These are phyloP conservation scores for Amblyraja radiata DNA, from an alignment of 2,797 vertebrate genomes.

Conservation along the genomic window DNA sequence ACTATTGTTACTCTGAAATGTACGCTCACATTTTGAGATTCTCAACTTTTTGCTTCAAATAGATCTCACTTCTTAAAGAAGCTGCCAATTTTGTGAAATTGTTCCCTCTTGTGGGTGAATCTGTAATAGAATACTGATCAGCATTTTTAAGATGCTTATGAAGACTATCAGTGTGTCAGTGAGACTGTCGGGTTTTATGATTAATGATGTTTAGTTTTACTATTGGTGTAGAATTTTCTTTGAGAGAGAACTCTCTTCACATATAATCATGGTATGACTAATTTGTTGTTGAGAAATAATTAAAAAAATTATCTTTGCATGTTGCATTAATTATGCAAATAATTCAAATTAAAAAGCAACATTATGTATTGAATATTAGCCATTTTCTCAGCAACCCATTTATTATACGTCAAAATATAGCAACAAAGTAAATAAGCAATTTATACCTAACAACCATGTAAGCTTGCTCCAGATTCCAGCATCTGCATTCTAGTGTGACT, in stretches of 20 bases:
- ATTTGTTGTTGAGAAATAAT: neutral
- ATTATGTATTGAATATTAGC: neutral
- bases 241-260: neutral
- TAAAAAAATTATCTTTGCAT: neutral
- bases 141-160: neutral
- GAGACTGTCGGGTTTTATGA: neutral
- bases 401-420: neutral
- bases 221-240: neutral
- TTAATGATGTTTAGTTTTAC: conserved; percentile 9
- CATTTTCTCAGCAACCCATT: neutral
- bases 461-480: neutral
- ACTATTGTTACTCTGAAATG: neutral
- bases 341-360: neutral
- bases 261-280: neutral
- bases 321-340: neutral
- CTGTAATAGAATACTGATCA: conserved; percentile 14
- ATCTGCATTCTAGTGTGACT: too few relatives aligned
- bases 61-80: neutral
- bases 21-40: neutral
- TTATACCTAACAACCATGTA: neutral
- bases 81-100: conserved; percentile 22
- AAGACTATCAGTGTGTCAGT: neutral
- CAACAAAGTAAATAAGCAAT: neutral
- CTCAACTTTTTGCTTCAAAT: neutral
- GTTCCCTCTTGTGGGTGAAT: conserved; percentile 38